Conservation (phyloP, 2,797 vertebrate genomes). For the Gymnocypris eckloni region DNA sequence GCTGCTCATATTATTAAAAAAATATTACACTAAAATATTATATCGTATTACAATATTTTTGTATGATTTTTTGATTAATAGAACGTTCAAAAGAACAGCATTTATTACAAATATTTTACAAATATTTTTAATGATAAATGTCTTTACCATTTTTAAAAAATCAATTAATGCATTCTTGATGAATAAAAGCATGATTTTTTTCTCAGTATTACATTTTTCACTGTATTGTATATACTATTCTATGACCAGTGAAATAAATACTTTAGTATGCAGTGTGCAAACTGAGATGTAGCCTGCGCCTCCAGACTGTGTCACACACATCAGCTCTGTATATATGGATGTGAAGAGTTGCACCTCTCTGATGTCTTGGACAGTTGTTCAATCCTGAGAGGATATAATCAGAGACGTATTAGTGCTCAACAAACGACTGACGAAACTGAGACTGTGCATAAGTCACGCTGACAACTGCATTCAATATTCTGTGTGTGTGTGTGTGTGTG, state of each 20-base stretch:
- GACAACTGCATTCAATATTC: neutral
- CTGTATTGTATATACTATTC: neutral
- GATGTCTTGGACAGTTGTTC: conserved; percentile 68
- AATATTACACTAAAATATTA: too few species aligned
- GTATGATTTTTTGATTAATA: neutral
- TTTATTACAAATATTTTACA: neutral
- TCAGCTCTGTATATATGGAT: neutral
- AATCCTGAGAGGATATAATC: conserved; percentile 66
- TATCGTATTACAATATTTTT: too few species aligned
- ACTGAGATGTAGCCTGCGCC: neutral
- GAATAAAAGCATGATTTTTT: too few species aligned
- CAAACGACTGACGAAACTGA: neutral
- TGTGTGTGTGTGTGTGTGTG: neutral
- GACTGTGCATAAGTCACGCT: neutral
- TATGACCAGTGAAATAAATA: neutral
- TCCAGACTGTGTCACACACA: neutral
- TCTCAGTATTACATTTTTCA: neutral
- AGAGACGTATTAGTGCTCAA: neutral
- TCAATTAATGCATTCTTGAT: neutral
- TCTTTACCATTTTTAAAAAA: neutral
- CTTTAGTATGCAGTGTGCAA: neutral
- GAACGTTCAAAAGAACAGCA: neutral
- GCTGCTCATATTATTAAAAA: too few species aligned
- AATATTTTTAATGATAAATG: neutral
- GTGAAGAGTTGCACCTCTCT: conserved; percentile 72